Evolutionary conservation across 2,888 invertebrate species (phyloP).

Genomic region (Isotomurus palustris): DNA sequence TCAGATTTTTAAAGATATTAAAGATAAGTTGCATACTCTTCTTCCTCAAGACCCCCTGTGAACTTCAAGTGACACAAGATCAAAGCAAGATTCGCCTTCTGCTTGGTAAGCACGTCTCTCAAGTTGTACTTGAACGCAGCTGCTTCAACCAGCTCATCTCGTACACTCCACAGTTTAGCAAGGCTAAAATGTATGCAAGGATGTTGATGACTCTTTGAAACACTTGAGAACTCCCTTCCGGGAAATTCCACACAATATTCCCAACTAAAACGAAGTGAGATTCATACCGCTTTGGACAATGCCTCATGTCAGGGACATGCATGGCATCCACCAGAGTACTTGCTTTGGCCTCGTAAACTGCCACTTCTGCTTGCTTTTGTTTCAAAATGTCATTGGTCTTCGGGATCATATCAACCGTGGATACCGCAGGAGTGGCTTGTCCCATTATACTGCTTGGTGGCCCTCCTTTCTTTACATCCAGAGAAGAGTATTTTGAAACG

Average conservation of each 20-base stretch:
- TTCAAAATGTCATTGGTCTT: slow-evolving; percentile 2
- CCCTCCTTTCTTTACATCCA: no score
- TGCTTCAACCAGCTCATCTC: slow-evolving; percentile 5
- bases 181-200: slow-evolving; percentile 5
- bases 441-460: no score
- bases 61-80: slow-evolving; percentile 10
- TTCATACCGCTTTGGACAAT: slow-evolving; percentile 18
- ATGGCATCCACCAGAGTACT: slow-evolving; percentile 12
- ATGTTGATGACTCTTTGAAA: neutral
- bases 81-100: slow-evolving; percentile 8
- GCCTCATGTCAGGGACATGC: slow-evolving; percentile 16
- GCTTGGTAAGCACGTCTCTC: slow-evolving; percentile 4
- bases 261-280: no score
- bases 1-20: no score
- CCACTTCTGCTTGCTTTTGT: slow-evolving; percentile 2
- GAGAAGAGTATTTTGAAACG: slow-evolving; percentile 4
- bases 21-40: slow-evolving; percentile 7
- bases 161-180: slow-evolving; percentile 1
- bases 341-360: slow-evolving; percentile 13
- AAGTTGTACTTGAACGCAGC: slow-evolving; percentile 6
- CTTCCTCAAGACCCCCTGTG: neutral
- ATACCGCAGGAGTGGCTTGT: no score
- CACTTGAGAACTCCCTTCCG: no score
- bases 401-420: neutral
- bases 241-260: neutral